Base-by-base conservation (phyloP, 2,113 vertebrate species). In the Marcusenius ussheri region DNA sequence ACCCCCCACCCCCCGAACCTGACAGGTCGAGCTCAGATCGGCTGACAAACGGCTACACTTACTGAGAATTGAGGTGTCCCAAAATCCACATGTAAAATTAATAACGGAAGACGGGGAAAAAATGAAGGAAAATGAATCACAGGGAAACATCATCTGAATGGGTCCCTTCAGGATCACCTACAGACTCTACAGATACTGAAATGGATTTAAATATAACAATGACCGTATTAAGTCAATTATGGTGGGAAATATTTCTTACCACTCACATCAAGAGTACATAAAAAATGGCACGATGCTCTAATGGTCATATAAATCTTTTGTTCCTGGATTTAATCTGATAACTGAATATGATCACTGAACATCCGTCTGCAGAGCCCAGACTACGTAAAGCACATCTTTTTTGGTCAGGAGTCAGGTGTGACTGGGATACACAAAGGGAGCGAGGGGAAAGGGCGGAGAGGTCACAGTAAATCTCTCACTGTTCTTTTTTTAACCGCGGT, bases 401-500 rank as follows among this genome's bases (percentile, higher is more conserved):
- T 17, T 89, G 47, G 88, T 62, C 66, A 77, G 49, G n/a, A 85
- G 80, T 89, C 58, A 62, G 19, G 51, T 62, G 11, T 53, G 49
- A 47, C n/a, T 56, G 21, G 88, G 89, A 91, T 45, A 88, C 42
- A 88, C 90, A 91, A 45, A 88, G 85, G 9, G 45, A 47, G 49
- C 5, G 47, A 27, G 31, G 17, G 56, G 46, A 90, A 90, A 84
- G 21, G 45, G 46, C n/a, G 9, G 35, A 17, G 46, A 66, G 87
- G 47, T 66, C n/a, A 21, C 19, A 62, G 46, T 84, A 58, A 90
- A 58, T 49, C 87, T 87, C 49, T 51, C 74, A 83, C 88, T 66
- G 87, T 84, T 88, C 70, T 90, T 90, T 90, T 83, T 31, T 80
- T 39, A 19, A 80, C 88, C 90, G 62, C 62, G 83, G 90, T 88